A percentile compares a stretch with the other conserved stretches of the same genome.
These are phyloP conservation scores for Phlogophora meticulosa DNA, from an alignment of 2,888 invertebrate genomes.

Conservation along the genomic window DNA sequence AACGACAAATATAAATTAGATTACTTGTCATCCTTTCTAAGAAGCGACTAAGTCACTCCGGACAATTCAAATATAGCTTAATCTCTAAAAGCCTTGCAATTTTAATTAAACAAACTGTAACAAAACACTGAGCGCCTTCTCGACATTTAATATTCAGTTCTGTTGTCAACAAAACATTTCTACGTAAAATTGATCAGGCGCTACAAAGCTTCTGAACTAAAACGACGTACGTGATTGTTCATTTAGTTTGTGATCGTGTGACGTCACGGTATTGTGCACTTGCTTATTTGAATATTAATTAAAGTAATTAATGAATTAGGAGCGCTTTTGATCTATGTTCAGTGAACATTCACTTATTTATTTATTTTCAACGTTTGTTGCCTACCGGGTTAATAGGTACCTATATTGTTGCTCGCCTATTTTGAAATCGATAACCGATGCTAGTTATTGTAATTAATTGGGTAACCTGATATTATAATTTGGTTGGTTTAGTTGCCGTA, in stretches of 20 bases:
- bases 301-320: slow-evolving; percentile 51
- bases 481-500: background rate
- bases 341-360: slow-evolving; percentile 23
- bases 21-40: background rate
- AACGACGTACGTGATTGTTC: slow-evolving; percentile 38
- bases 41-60: background rate
- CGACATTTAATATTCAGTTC: slow-evolving; percentile 26
- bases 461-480: background rate
- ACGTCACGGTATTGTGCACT: slow-evolving; percentile 42
- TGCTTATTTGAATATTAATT: slow-evolving; percentile 53
- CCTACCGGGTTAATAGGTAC: background rate
- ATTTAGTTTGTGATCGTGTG: slow-evolving; percentile 35
- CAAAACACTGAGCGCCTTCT: slow-evolving; percentile 25
- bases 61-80: slow-evolving; percentile 2
- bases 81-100: slow-evolving; percentile 5
- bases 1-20: background rate
- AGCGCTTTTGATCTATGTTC: slow-evolving; percentile 54
- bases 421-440: background rate
- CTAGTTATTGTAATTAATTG: background rate
- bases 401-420: background rate
- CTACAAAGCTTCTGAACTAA: slow-evolving; percentile 19
- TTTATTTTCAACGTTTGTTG: slow-evolving; percentile 22
- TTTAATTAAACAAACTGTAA: slow-evolving; percentile 29
- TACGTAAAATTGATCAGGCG: slow-evolving; percentile 44
- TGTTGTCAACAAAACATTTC: slow-evolving; percentile 29